Evolutionary conservation across 2,113 vertebrate species (phyloP), one percentile per base, ranked within the genome.

Genomic region (Scomber scombrus): DNA sequence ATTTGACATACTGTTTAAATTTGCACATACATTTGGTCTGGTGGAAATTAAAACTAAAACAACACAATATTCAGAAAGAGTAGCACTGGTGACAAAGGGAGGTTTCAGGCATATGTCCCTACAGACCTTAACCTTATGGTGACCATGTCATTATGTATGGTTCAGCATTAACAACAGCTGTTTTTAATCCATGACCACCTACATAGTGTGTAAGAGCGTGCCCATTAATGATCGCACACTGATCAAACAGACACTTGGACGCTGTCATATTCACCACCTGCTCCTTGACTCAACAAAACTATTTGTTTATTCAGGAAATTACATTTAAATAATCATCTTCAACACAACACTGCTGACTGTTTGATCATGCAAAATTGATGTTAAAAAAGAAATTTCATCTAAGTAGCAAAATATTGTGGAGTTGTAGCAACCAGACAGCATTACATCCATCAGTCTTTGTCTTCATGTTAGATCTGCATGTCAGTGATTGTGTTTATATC

Each of bases 131-230:
- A 60, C 19, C 40, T 54, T 4, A 1, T 9, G 4, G 21, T 3
- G 19, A 21, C 26, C 16, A 0, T 29, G 57, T 61, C 62, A 46
- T 60, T 29, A 18, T 21, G 18, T 46, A 47, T 51, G 12, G 49
- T 45, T 0, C 49, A 43, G 10, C 43, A 15, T 55, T 52, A 52
- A 21, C 71, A 87, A 23, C 90, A 84, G 88, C 85, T 91, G 88
- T 19, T 86, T 75, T 75, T 34, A 78, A 8, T 84, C 51, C 78
- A 0, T 65, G 82, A 75, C 81, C 87, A 23, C 85, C 87, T 73
- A 80, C 85, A 72, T 31, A 2, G 56, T 64, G 29, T 75, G 55
- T 12, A 52, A 75, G 46, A 11, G 54, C 55, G 71, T 68, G 23
- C 8, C 54, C 57, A 65, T 57, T 65, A 78, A 19, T 26, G 52